A percentile compares a stretch with the other conserved stretches of the same genome.
These are phyloP conservation scores for Psittacus erithacus DNA, from an alignment of 2,113 vertebrate species.

Conservation along the genomic window DNA sequence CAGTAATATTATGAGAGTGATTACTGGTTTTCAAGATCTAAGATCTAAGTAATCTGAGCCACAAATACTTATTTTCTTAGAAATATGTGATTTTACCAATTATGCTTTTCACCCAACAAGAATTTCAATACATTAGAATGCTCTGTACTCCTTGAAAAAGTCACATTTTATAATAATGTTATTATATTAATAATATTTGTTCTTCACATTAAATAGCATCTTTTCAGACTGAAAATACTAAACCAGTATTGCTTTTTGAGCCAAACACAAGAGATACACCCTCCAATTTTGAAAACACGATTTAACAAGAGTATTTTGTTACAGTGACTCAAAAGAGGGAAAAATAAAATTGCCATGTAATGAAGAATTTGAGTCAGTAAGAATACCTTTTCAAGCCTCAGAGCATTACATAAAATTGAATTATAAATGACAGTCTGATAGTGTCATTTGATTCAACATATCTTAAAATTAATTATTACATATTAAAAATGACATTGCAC, in stretches of 20 bases:
- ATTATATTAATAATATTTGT: background rate
- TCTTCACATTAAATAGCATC: background rate
- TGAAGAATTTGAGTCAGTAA: background rate
- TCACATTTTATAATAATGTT: background rate
- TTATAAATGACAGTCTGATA: background rate
- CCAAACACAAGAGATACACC: background rate
- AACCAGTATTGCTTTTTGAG: background rate
- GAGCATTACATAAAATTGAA: background rate
- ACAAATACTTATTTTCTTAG: background rate
- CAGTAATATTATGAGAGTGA: background rate
- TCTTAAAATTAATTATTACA: background rate
- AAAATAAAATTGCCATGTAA: background rate
- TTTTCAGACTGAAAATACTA: background rate
- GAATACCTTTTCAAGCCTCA: background rate
- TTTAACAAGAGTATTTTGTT: background rate
- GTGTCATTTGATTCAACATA: background rate
- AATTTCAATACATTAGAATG: background rate
- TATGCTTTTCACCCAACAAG: background rate
- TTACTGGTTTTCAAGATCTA: background rate
- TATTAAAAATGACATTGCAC: constrained; percentile 2
- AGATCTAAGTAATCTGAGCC: background rate
- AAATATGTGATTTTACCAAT: background rate
- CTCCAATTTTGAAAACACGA: background rate
- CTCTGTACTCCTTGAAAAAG: background rate
- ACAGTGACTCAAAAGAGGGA: background rate